Evolutionary conservation across 2,113 vertebrate genomes (phyloP).

Genomic region (Tachysurus fulvidraco): DNA sequence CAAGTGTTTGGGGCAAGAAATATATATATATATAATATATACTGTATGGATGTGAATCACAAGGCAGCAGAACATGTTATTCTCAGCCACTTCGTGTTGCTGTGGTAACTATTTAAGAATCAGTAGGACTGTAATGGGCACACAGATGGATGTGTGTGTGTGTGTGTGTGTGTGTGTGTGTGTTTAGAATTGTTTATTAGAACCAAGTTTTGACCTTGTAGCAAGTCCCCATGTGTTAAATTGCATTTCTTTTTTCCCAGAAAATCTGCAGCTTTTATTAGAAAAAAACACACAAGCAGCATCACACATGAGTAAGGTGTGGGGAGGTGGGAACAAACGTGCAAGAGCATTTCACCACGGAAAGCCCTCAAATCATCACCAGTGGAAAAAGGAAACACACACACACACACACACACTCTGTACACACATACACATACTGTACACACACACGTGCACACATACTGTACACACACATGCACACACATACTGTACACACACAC

Average conservation of each 20-base stretch:
- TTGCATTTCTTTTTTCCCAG: background rate
- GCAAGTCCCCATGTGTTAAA: background rate
- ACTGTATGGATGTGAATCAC: slow-evolving; percentile 61
- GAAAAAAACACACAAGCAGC: too few species aligned
- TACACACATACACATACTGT: too few species aligned
- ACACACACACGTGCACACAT: too few species aligned
- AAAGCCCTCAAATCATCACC: background rate
- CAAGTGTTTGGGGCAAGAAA: slow-evolving; percentile 23
- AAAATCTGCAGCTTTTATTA: background rate
- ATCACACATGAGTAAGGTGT: background rate
- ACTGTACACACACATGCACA: too few species aligned
- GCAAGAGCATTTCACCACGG: background rate
- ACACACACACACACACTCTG: too few species aligned
- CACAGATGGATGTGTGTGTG: slow-evolving; percentile 58
- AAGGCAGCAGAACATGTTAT: slow-evolving; percentile 69
- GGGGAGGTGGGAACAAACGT: background rate
- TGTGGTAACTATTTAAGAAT: slow-evolving; percentile 78
- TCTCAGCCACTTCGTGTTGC: slow-evolving; percentile 73
- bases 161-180: slow-evolving; percentile 22
- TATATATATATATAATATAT: background rate
- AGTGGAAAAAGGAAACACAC: too few species aligned
- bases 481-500: too few species aligned
- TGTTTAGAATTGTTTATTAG: background rate
- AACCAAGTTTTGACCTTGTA: background rate
- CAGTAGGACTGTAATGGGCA: slow-evolving; percentile 65